Conservation (phyloP, 2,113 vertebrate genomes). For the Piaya cayana region DNA sequence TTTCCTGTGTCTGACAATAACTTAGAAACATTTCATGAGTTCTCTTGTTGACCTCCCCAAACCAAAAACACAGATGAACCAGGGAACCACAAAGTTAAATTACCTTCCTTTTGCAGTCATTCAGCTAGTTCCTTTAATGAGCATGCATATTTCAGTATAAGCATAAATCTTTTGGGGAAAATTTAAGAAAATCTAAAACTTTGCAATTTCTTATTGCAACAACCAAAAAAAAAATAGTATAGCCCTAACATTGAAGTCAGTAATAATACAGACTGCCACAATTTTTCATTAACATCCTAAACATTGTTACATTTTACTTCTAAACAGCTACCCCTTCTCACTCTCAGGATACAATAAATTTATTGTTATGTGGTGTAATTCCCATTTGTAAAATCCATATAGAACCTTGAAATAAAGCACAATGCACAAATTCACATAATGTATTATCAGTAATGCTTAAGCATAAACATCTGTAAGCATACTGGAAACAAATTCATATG, state of each 20-base stretch:
- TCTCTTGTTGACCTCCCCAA: neutral
- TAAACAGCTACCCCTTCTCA: neutral
- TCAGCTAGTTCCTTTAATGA: neutral
- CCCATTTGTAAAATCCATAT: neutral
- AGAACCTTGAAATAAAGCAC: neutral
- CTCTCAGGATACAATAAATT: neutral
- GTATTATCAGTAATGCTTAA: neutral
- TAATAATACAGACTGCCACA: neutral
- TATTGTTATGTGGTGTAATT: neutral
- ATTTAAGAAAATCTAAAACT: neutral
- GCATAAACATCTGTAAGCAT: neutral
- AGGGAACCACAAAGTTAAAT: neutral
- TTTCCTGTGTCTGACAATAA: neutral
- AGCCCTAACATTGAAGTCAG: neutral
- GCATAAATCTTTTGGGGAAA: neutral
- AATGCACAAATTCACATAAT: neutral
- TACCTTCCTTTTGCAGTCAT: neutral
- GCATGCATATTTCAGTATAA: neutral
- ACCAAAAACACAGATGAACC: neutral
- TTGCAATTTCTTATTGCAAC: neutral
- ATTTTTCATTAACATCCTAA: neutral
- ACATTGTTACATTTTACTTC: neutral
- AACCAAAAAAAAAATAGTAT: neutral
- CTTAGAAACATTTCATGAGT: neutral
- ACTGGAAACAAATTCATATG: neutral